Evolutionary conservation across 1,140 invertebrate species (phyloP).

Genomic region (Drosophila jambulina): DNA sequence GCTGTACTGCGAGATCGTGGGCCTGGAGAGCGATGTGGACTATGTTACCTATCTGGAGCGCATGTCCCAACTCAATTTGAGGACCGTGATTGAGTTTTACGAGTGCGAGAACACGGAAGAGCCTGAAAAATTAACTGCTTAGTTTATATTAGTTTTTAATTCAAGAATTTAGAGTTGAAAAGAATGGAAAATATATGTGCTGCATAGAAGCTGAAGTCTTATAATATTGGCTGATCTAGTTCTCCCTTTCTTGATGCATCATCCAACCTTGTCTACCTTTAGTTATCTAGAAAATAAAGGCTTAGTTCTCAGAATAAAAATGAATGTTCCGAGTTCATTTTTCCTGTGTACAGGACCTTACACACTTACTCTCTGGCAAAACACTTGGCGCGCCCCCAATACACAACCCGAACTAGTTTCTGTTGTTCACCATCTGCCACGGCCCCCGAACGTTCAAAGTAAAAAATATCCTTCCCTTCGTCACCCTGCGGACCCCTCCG

Average conservation of each 20-base stretch:
- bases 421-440: constrained; percentile 36
- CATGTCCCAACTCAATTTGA: constrained; percentile 34
- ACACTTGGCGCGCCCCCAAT: constrained; percentile 78
- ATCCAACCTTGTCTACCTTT: neutral
- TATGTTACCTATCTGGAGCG: constrained; percentile 39
- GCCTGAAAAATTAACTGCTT: neutral
- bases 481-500: neutral
- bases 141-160: neutral
- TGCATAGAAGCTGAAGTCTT: neutral
- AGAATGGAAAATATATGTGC: neutral
- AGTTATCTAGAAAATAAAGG: neutral
- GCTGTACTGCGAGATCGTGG: constrained; percentile 40
- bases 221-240: neutral
- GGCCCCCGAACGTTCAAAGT: constrained; percentile 54
- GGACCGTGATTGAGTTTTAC: neutral
- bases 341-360: constrained; percentile 6
- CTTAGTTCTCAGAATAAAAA: no score
- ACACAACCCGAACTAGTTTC: constrained; percentile 51
- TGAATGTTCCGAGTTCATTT: neutral
- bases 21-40: constrained; percentile 50
- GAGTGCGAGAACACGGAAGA: neutral
- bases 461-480: constrained; percentile 36
- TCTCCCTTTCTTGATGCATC: neutral
- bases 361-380: constrained; percentile 36
- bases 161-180: neutral